phyloP scores from a whole-genome alignment of 1,140 invertebrate species.

The Zaprionus taronus region DNA sequence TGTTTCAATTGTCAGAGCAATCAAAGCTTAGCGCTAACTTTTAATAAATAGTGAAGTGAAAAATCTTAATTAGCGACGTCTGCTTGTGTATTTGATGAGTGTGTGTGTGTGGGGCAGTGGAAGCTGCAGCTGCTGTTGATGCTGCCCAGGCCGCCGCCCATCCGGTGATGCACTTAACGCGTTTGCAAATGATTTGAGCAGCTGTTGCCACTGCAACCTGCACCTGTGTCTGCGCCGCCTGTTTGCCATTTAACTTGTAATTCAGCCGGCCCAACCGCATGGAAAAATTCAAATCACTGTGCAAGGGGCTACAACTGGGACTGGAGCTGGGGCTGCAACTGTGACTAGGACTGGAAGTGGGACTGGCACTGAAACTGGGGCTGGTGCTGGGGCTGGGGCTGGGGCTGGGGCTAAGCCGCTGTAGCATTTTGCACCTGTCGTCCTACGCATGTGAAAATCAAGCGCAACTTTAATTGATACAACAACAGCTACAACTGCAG shows the following conservation, averaged over 20 bases:
- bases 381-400: constrained; percentile 39
- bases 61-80: constrained; percentile 52
- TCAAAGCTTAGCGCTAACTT: constrained; percentile 9
- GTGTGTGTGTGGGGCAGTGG: neutral
- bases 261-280: constrained; percentile 60
- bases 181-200: constrained; percentile 59
- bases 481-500: constrained; percentile 59
- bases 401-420: constrained; percentile 57
- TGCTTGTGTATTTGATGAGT: neutral
- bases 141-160: constrained; percentile 50
- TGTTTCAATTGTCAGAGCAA: constrained; percentile 23
- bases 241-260: constrained; percentile 46
- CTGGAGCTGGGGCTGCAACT: constrained; percentile 15
- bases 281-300: constrained; percentile 77
- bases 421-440: constrained; percentile 80
- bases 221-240: constrained; percentile 38
- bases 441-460: constrained; percentile 80
- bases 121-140: constrained; percentile 31
- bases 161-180: constrained; percentile 60
- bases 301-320: constrained; percentile 15
- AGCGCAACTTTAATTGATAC: constrained; percentile 81
- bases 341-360: constrained; percentile 37
- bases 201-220: constrained; percentile 61
- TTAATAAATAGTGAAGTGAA: constrained; percentile 45
- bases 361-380: constrained; percentile 13